Conservation (phyloP, 2,797 vertebrate species). For the Bovichtus diacanthus region DNA sequence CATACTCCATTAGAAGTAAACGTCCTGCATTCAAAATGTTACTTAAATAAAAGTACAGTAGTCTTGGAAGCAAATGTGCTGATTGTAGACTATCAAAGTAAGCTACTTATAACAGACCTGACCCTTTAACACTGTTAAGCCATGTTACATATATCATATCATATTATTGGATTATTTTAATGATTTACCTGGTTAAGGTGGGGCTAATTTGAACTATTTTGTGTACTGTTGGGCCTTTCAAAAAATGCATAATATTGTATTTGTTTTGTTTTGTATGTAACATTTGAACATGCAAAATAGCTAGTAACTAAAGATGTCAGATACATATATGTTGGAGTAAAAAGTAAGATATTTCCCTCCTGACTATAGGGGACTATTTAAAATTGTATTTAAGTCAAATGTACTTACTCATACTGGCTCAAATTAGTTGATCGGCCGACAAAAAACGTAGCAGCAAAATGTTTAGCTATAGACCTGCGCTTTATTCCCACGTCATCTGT, state of each 20-base stretch:
- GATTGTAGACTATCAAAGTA: neutral
- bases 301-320: neutral
- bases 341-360: neutral
- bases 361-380: neutral
- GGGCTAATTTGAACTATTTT: too few species aligned
- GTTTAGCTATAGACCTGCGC: neutral
- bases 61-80: neutral
- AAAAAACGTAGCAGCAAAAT: too few species aligned
- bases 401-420: neutral
- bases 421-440: too few species aligned
- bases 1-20: neutral
- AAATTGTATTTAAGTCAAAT: neutral
- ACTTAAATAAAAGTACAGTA: neutral
- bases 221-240: too few species aligned
- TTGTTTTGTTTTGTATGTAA: neutral
- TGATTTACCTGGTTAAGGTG: too few species aligned
- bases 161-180: too few species aligned
- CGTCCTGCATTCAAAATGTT: neutral
- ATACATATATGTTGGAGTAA: neutral
- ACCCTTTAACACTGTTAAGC: neutral
- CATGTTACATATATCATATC: too few species aligned
- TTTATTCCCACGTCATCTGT: neutral
- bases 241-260: neutral
- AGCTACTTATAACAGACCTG: neutral
- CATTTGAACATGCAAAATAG: neutral